A percentile compares a stretch with the other conserved stretches of the same genome.
Evolutionary conservation across 2,797 vertebrate species (phyloP).

Genomic region (Psittacula echo): DNA sequence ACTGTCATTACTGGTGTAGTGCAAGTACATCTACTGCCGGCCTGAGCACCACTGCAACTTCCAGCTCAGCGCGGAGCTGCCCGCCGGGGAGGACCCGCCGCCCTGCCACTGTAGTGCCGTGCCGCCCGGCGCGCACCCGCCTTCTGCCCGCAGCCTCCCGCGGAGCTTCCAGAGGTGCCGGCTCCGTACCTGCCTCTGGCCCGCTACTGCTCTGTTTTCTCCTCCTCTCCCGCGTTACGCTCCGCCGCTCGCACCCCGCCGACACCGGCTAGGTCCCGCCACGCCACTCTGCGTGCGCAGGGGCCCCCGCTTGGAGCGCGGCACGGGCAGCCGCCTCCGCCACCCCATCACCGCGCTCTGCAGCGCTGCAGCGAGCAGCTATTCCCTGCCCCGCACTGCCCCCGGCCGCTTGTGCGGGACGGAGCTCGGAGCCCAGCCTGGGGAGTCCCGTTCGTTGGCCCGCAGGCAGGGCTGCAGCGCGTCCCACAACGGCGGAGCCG

Average conservation of each 20-base stretch:
- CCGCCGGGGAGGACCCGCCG: background rate
- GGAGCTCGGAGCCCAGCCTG: background rate
- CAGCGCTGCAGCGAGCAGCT: background rate
- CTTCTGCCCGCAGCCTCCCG: background rate
- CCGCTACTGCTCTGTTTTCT: fast-evolving
- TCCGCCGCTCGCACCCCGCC: background rate
- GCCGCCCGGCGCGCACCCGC: background rate
- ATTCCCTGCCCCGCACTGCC: background rate
- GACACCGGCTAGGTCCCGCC: background rate
- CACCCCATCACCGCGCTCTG: background rate
- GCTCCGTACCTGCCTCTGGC: background rate
- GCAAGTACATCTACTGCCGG: background rate
- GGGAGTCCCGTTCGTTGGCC: background rate
- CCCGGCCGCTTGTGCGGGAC: background rate
- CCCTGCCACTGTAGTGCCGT: background rate
- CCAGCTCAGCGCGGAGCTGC: background rate
- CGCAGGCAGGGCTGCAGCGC: background rate
- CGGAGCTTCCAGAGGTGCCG: background rate
- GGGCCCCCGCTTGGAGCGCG: background rate
- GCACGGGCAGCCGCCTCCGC: too few relatives aligned
- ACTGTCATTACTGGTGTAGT: fast-evolving
- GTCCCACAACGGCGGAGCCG: background rate
- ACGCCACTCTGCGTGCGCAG: too few relatives aligned
- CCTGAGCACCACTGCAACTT: background rate
- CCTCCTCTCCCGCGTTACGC: background rate